Percentiles rank a stretch among this genome's conserved stretches.
Evolutionary conservation across 2,888 invertebrate species (phyloP).

Genomic region (Eumerus sabulonum): DNA sequence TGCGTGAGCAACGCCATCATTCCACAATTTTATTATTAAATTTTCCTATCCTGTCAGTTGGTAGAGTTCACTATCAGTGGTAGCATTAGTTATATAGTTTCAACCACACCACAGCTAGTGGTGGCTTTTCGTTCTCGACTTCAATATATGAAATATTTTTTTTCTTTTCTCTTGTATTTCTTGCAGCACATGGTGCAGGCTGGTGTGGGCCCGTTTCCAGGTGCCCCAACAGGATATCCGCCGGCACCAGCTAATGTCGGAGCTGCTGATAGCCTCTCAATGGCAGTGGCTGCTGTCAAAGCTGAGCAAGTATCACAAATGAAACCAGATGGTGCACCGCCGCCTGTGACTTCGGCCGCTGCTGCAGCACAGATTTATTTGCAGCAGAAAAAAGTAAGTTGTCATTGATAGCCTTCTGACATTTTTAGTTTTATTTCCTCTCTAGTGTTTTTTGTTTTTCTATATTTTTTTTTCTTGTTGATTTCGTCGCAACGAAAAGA

Average conservation of each 20-base stretch:
- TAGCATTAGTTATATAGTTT: conserved; percentile 42
- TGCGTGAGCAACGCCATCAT: not conserved
- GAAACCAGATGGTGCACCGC: conserved; percentile 74
- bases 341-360: conserved; percentile 72
- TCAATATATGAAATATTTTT: conserved; percentile 10
- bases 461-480: conserved; percentile 69
- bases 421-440: conserved; percentile 24
- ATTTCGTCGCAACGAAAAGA: conserved; percentile 12
- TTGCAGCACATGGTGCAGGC: conserved; percentile 79
- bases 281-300: conserved; percentile 77
- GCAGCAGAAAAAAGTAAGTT: conserved; percentile 78
- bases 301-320: conserved; percentile 76
- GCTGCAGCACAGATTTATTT: conserved; percentile 75
- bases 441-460: conserved; percentile 60
- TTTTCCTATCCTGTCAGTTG: conserved; percentile 63
- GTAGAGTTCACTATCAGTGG: conserved; percentile 42
- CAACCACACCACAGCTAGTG: conserved; percentile 38
- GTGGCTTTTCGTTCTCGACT: conserved; percentile 11
- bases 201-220: conserved; percentile 78
- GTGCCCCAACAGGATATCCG: conserved; percentile 78
- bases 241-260: conserved; percentile 76
- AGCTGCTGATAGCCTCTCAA: conserved; percentile 76
- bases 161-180: conserved; percentile 40
- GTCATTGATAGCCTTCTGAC: not conserved
- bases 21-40: conserved; percentile 64